Base-by-base conservation (phyloP, 2,888 invertebrate genomes). In the Palloptera scutellata region DNA sequence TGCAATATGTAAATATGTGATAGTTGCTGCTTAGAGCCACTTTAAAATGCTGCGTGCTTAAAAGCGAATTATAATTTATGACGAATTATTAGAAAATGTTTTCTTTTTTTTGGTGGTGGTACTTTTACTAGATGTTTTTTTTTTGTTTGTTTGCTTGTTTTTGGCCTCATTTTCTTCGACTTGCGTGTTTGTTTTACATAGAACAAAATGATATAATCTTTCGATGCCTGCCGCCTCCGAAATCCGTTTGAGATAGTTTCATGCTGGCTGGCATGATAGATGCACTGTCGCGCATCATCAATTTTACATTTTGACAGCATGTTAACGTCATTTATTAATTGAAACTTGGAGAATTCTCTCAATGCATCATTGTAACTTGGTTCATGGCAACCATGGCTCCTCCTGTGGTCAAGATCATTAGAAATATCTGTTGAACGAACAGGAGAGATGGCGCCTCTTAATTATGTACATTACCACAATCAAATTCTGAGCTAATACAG, bases 321-420 rank as follows among this genome's bases (percentile, higher is more conserved):
- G 80, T 77, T 79, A 81, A 79, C 77, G 78, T 78, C 79, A 79
- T 79, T 79, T 79, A 78, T 79, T 79, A 80, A 79, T 79, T 78
- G 76, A 78, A 77, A 71, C 30, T 30, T 30, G 30, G 6, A 30
- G 30, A 30, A 30, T 30, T 30, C 30, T 30, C 6, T 30, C 30
- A 30, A 30, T 30, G 30, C 30, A 30, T 30, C 30, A 30, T 30
- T 71, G 64, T 70, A 55, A 13, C 6, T 9, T 15, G 13, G 54
- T 10, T 40, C 20, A 41, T 15, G 20, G 15, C 41, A 11, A 20
- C 1, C 60, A 30, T 17, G 68, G 52, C 67, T 58, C 51, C 77
- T 76, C 75, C 76, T 73, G 76, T 71, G 76, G 78, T 74, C 70
- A 69, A 70, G 66, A 71, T 70, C 73, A 64, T 70, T 73, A 62